Conservation (phyloP, 2,888 invertebrate species). For the Entomobrya proxima region DNA sequence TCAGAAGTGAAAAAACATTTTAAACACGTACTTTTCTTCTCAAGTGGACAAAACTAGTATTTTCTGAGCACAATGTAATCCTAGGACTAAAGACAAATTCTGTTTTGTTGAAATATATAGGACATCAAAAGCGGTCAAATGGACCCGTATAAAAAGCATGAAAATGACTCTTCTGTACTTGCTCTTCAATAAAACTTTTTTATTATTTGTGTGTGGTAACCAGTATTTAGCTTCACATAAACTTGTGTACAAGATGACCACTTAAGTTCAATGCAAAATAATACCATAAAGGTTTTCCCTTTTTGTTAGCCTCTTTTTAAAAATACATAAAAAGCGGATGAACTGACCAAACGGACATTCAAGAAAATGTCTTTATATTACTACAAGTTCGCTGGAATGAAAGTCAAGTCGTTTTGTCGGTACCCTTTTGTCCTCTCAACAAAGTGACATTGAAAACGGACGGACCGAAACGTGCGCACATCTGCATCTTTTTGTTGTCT, state of each 20-base stretch:
- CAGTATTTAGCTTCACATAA: neutral
- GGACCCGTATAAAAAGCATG: too few relatives aligned
- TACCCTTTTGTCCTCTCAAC: constrained; percentile 41
- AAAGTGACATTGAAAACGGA: constrained; percentile 27
- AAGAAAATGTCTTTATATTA: constrained; percentile 40
- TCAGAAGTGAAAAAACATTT: too few relatives aligned
- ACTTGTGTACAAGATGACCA: constrained; percentile 23
- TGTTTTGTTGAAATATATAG: neutral
- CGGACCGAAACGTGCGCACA: neutral
- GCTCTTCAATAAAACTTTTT: neutral
- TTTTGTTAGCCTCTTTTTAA: constrained; percentile 31
- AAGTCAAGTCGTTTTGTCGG: constrained; percentile 24
- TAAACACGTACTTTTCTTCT: too few relatives aligned
- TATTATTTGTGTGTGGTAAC: constrained; percentile 36
- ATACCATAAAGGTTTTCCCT: constrained; percentile 12
- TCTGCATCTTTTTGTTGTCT: too few relatives aligned
- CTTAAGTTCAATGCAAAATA: constrained; percentile 15
- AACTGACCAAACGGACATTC: constrained; percentile 33
- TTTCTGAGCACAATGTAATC: too few relatives aligned
- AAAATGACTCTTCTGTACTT: neutral
- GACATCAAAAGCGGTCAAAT: too few relatives aligned
- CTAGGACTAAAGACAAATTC: neutral
- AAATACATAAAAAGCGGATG: constrained; percentile 39
- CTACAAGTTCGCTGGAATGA: constrained; percentile 10
- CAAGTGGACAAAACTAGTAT: too few relatives aligned